Conservation (phyloP, 1,140 invertebrate species). For the Lineus longissimus region DNA sequence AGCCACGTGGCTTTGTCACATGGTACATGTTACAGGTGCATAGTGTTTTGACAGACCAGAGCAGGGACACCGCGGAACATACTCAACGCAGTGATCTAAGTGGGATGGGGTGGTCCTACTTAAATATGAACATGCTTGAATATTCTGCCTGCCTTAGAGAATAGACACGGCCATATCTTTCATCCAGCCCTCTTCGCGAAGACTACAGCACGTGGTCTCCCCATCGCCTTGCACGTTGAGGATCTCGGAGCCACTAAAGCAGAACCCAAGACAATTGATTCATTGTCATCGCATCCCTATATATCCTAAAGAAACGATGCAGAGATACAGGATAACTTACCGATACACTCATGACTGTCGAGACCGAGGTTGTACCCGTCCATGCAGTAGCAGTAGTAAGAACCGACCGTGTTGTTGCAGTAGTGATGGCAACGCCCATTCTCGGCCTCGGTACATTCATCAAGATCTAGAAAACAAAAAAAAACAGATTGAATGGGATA, state of each 20-base stretch:
- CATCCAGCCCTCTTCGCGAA: not conserved
- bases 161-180: not conserved
- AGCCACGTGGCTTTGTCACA: no score
- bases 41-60: no score
- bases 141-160: not conserved
- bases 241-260: not conserved
- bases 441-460: not conserved
- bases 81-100: not conserved
- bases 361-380: conserved; percentile 21
- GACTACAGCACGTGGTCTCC: not conserved
- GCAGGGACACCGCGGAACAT: not conserved
- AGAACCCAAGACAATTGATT: not conserved
- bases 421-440: conserved; percentile 12
- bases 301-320: not conserved
- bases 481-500: no score
- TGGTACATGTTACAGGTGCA: no score
- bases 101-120: not conserved
- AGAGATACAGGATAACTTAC: conserved; percentile 16
- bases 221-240: not conserved
- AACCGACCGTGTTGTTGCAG: conserved; percentile 6
- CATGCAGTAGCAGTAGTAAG: conserved; percentile 9
- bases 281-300: no score
- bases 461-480: conserved; percentile 7
- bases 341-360: conserved; percentile 20
- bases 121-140: not conserved